Conservation (phyloP, 2,113 vertebrate species). For the Hydrolagus affinis region DNA sequence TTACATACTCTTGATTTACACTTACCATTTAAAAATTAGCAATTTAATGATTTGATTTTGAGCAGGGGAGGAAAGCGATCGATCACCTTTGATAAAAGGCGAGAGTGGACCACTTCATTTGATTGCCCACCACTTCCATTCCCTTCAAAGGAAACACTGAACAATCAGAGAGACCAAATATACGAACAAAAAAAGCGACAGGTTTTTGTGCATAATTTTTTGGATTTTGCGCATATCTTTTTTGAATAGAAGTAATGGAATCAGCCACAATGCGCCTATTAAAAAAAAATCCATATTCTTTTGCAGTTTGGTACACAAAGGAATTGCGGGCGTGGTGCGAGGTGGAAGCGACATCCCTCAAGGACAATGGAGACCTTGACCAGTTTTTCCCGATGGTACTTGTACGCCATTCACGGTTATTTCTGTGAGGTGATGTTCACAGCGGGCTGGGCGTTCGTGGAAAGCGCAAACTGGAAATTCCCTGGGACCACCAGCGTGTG, state of each 20-base stretch:
- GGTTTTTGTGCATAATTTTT: not conserved
- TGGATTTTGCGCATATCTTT: not conserved
- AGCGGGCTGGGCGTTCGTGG: slow-evolving; percentile 48
- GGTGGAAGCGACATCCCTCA: not conserved
- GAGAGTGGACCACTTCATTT: not conserved
- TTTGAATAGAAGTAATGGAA: not conserved
- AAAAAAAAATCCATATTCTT: not conserved
- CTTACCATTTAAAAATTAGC: slow-evolving; percentile 7
- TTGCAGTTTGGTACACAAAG: not conserved
- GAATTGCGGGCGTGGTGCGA: not conserved
- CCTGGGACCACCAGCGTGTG: slow-evolving; percentile 56
- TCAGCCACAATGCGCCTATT: not conserved
- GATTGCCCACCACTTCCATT: not conserved
- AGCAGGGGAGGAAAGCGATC: not conserved
- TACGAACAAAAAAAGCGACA: not conserved
- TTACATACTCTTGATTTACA: not conserved
- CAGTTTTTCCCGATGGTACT: slow-evolving; percentile 46
- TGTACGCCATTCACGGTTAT: slow-evolving; percentile 59
- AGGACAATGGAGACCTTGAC: slow-evolving; percentile 24
- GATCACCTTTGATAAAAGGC: not conserved
- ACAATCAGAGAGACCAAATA: not conserved
- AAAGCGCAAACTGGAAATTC: slow-evolving; percentile 48
- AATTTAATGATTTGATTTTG: slow-evolving; percentile 5
- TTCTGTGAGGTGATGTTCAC: slow-evolving; percentile 62
- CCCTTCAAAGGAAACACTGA: not conserved